Conservation (phyloP, 2,888 invertebrate genomes). For the Endotricha flammealis region DNA sequence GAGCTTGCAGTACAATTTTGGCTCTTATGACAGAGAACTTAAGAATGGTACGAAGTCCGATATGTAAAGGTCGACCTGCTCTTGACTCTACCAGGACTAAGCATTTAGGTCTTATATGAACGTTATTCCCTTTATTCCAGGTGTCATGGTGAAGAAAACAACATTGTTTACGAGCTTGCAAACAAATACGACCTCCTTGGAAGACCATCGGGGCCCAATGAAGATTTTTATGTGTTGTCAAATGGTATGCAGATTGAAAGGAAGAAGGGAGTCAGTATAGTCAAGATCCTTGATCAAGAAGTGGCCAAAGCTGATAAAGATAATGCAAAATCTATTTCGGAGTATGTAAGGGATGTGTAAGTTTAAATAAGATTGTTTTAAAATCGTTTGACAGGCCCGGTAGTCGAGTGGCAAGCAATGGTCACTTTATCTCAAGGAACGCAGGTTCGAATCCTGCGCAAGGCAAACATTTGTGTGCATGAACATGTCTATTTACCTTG, state of each 20-base stretch:
- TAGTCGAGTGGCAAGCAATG: too few species aligned
- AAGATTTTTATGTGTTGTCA: slow-evolving; percentile 47
- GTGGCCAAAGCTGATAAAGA: slow-evolving; percentile 47
- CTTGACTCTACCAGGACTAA: too few species aligned
- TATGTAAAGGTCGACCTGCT: too few species aligned
- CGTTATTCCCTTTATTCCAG: slow-evolving; percentile 42
- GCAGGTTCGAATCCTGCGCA: too few species aligned
- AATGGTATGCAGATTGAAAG: slow-evolving; percentile 46
- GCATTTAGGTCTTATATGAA: too few species aligned
- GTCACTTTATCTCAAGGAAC: too few species aligned
- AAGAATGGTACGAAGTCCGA: too few species aligned
- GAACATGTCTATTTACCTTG: too few species aligned
- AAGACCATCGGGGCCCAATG: slow-evolving; percentile 34
- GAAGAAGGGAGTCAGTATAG: slow-evolving; percentile 33
- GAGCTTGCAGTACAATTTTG: too few species aligned
- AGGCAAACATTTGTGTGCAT: too few species aligned
- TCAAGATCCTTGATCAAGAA: slow-evolving; percentile 37
- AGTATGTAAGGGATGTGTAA: slow-evolving; percentile 42
- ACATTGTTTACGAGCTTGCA: slow-evolving; percentile 78
- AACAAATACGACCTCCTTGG: slow-evolving; percentile 59
- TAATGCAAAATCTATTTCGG: slow-evolving; percentile 41
- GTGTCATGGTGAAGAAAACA: slow-evolving; percentile 83
- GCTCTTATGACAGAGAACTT: too few species aligned
- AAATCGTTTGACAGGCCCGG: too few species aligned
- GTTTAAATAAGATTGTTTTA: slow-evolving; percentile 21